Conservation (phyloP, 2,888 invertebrate genomes). For the Scaptodrosophila latifasciaeformis region DNA sequence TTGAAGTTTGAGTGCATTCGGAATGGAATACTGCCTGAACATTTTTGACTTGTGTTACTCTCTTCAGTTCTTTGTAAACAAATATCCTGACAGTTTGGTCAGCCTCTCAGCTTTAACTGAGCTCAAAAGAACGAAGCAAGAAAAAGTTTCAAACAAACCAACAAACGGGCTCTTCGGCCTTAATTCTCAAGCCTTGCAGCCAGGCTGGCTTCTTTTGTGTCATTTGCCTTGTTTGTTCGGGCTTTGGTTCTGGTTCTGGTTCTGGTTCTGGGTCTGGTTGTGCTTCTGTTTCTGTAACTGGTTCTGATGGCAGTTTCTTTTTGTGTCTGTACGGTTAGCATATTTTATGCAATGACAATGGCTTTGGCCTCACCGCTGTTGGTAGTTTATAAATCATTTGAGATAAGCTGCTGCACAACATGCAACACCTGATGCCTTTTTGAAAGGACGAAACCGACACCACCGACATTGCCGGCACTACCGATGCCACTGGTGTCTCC, state of each 20-base stretch:
- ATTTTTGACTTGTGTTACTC: too few species aligned
- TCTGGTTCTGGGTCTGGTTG: too few species aligned
- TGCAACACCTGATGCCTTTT: constrained; percentile 72
- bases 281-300: constrained; percentile 2
- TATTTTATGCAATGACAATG: constrained; percentile 74
- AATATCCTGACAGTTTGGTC: too few species aligned
- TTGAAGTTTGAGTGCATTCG: too few species aligned
- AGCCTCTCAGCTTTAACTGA: too few species aligned
- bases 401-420: constrained; percentile 72
- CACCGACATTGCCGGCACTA: constrained; percentile 11
- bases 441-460: constrained; percentile 55
- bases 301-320: constrained; percentile 28
- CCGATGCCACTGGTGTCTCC: too few species aligned
- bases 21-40: too few species aligned
- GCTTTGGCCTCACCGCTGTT: constrained; percentile 72
- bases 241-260: too few species aligned
- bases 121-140: neutral
- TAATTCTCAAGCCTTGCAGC: neutral
- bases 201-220: constrained; percentile 5
- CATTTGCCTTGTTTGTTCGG: neutral
- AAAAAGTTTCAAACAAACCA: constrained; percentile 12
- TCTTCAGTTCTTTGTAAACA: too few species aligned
- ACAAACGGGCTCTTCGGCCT: constrained; percentile 6
- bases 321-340: constrained; percentile 54
- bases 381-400: constrained; percentile 74